phyloP scores from a whole-genome alignment of 2,888 invertebrate species.

The Laothoe populi region DNA sequence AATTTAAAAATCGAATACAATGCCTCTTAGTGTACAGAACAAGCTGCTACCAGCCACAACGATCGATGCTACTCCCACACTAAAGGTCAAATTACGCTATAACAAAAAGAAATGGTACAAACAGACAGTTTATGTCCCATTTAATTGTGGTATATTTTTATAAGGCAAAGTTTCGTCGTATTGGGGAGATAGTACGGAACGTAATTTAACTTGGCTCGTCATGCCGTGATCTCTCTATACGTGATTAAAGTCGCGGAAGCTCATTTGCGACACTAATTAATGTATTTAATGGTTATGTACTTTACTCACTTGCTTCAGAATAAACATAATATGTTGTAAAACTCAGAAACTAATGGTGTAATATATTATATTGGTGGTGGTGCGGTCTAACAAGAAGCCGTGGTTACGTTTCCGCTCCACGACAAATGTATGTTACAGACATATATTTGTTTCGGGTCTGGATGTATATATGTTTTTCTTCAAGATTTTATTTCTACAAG shows the following conservation, averaged over 20 bases:
- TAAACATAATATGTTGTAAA: conserved; percentile 20
- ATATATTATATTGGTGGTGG: background rate
- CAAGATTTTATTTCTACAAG: too few relatives aligned
- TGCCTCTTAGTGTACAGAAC: background rate
- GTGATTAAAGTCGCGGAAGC: conserved; percentile 47
- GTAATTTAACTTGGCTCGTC: conserved; percentile 54
- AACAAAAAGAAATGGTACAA: conserved; percentile 34
- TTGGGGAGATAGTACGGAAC: conserved; percentile 45
- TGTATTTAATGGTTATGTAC: conserved; percentile 38
- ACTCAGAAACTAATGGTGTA: background rate
- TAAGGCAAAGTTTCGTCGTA: conserved; percentile 42
- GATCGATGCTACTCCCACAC: conserved; percentile 26
- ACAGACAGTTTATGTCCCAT: conserved; percentile 20
- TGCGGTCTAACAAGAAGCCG: too few relatives aligned
- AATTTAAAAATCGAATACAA: background rate
- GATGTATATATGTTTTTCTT: too few relatives aligned
- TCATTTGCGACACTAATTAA: conserved; percentile 52
- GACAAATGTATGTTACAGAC: too few relatives aligned
- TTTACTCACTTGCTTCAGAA: conserved; percentile 23
- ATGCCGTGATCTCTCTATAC: conserved; percentile 45
- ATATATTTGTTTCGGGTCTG: too few relatives aligned
- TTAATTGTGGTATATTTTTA: conserved; percentile 28
- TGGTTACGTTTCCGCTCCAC: too few relatives aligned
- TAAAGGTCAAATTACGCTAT: conserved; percentile 38
- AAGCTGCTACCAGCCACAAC: background rate